These are phyloP conservation scores for Vulpes ferrilata DNA, from an alignment of 2,113 vertebrate genomes.

Conservation along the genomic window DNA sequence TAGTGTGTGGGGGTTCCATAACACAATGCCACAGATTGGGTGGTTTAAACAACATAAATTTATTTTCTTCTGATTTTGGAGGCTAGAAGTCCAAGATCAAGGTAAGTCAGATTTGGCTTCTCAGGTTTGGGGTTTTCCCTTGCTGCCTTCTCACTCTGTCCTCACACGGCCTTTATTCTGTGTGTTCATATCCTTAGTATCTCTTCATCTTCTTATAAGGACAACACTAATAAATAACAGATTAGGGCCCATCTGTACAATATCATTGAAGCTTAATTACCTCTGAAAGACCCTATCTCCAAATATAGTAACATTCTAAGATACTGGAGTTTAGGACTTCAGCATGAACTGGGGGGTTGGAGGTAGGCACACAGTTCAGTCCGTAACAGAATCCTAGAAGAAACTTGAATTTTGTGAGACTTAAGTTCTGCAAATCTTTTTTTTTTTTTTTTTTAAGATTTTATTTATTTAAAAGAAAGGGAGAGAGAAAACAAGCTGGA, in stretches of 20 bases:
- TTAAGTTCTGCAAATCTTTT: background rate
- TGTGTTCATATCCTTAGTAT: background rate
- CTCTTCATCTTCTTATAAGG: background rate
- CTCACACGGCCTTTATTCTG: background rate
- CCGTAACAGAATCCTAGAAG: background rate
- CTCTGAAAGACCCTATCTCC: background rate
- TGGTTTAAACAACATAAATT: background rate
- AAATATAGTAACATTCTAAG: background rate
- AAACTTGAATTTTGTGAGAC: background rate
- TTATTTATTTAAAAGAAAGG: background rate
- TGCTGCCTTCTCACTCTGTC: background rate
- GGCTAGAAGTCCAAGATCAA: background rate
- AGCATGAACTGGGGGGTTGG: background rate
- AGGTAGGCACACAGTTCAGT: background rate
- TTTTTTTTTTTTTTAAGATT: background rate
- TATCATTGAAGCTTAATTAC: background rate
- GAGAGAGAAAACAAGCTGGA: background rate
- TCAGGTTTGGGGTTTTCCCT: background rate
- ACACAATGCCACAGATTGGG: background rate
- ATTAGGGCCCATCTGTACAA: background rate
- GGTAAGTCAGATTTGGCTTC: background rate
- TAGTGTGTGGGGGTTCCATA: background rate
- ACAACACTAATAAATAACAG: background rate
- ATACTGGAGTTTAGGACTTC: background rate
- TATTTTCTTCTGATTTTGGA: background rate